Evolutionary conservation across 2,113 vertebrate species (phyloP), one percentile per base, ranked within the genome.

Genomic region (Galeopterus variegatus): DNA sequence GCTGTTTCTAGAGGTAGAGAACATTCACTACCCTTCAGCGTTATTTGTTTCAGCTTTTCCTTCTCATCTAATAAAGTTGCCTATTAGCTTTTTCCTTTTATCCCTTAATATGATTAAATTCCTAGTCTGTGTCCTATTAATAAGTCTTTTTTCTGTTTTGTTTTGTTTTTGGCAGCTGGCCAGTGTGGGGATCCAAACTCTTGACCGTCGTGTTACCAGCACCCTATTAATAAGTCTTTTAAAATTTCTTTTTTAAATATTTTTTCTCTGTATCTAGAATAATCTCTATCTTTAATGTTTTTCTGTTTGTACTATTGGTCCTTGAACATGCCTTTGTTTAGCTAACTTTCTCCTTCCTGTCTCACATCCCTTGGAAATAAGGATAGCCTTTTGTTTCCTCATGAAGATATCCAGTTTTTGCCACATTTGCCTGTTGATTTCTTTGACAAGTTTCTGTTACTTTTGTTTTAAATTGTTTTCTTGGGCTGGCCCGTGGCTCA

Each of bases 381-480:
- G 58, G 31, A 21, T 80, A 62, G n/a, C 89, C 33, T 97, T 93
- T 77, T 69, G 19, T 58, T 88, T 73, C 45, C 72, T 80, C 81
- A n/a, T 48, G 60, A 89, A 92, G 13, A 56, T 70, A 48, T 1
- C 10, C 50, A 94, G 26, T 33, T 96, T 83, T 86, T 94, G 36
- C 75, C 28, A 86, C 62, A 33, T n/a, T 84, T 90, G 8, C 48
- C 24, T 48, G 0, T 79, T 79, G 24, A 52, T 73, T 96, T 28
- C 14, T 86, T 83, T 83, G 81, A 33, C 41, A 79, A 73, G 26
- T 69, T 87, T 54, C 56, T 90, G n/a, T 70, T 86, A 88, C 7
- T 90, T 17, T 90, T 94, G n/a, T 77, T 94, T 92, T 75, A 81
- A 95, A 77, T 41, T 41, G 41, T 41, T 41, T 88, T 93, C 52